Base-by-base conservation (phyloP, 2,113 vertebrate genomes). In the Limanda limanda region DNA sequence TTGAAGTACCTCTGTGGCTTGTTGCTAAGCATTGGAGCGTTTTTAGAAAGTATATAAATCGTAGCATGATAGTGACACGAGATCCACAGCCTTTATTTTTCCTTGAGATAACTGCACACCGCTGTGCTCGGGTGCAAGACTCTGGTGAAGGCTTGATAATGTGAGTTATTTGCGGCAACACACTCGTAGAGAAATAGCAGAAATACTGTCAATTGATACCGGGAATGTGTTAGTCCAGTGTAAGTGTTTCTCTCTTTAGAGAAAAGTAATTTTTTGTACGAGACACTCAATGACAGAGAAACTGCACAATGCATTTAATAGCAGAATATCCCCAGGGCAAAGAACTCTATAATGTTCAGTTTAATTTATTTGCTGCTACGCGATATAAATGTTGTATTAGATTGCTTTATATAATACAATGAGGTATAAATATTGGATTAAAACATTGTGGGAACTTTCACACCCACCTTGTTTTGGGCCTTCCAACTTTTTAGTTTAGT, bases 1-100 rank as follows among this genome's bases (percentile, higher is more conserved):
- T 61, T 70, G 76, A 60, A 79, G n/a, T 4, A 68, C 67, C 27
- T 55, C 21, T 65, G 72, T 65, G 69, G 77, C 42, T 59, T 64
- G 45, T 62, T 74, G 57, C 73, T 61, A 73, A 76, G 81, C 68
- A 48, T 48, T 48, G 17, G 45, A 47, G 45, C 42, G 9, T 37
- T 15, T 45, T 66, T 70, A 52, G 42, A 62, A 64, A 47, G 42
- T 75, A 76, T 75, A 76, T 74, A 37, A 37, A 37, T 71, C 69
- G 2, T 12, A 4, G 11, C 14, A 45, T 1, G 3, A 45, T 15
- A 45, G 42, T 48, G 45, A 48, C 45, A 48, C 45, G 15, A 48
- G 13, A 18, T 5, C 5, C 45, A 5, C 17, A 7, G 5, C 17
- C 14, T 48, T 5, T 17, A 48, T 48, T 18, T 18, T 18, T 6